Base-by-base conservation (phyloP, 1,140 invertebrate genomes). In the Aporrectodea caliginosa region DNA sequence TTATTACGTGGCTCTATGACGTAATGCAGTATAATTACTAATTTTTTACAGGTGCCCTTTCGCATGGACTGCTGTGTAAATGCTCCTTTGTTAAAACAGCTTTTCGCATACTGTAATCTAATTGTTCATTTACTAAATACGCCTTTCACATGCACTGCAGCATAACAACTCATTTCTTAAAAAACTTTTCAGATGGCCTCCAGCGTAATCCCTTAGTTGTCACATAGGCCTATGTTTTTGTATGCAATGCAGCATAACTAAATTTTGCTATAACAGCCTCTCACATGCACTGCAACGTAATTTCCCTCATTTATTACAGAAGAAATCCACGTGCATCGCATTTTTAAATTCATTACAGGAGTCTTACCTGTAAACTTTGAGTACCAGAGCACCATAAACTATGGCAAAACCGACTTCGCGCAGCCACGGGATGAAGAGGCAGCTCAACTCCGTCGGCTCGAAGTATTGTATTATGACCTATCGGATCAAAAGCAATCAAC, bases 331-430 rank as follows among this genome's bases (percentile, higher is more conserved):
- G 14, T 68, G 58, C 27, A 16, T 14, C 27, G 27, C 14, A 16
- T 68, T 16, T 16, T 16, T 16, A 68, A 68, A 14, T 68, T 68
- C 27, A 14, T 16, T 68, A 14, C 14, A 68, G 27, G 58, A 22
- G 34, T 74, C 82, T 87, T 84, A 93, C 87, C 94, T 93, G 90
- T 96, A 97, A 22, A 97, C 90, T 86, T 96, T 95, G 76, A 97
- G 90, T 77, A 95, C 92, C 58, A 97, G 93, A 22, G 94, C 93
- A 29, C 95, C 95, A 88, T 97, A 97, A 85, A 93, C 94, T 70
- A 95, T 92, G 70, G 94, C 92, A 87, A 97, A 97, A 29, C 95
- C 95, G 27, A 96, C 88, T 87, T 96, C 94, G 68, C 95, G 90
- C 16, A 94, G 90, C 94, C 95, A 97, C 1, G 94, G 93, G 84